Evolutionary conservation across 2,888 invertebrate genomes (phyloP).

Genomic region (Embidobia sp.): DNA sequence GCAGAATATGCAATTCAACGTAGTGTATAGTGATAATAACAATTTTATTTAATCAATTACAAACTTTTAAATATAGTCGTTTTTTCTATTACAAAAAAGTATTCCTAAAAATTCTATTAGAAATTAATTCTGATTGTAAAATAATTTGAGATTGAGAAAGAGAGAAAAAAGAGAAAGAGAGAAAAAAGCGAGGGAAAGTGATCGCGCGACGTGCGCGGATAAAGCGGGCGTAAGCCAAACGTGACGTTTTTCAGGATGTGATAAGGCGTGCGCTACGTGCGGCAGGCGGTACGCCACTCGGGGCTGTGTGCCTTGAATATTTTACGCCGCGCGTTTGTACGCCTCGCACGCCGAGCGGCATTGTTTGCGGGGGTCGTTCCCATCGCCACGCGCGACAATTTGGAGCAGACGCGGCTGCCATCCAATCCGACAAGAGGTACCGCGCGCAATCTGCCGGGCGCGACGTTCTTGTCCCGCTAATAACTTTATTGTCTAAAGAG

Average conservation of each 20-base stretch:
- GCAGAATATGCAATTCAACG: too few relatives aligned
- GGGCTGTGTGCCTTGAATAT: slow-evolving; percentile 76
- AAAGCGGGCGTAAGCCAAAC: slow-evolving; percentile 58
- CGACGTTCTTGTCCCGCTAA: background rate
- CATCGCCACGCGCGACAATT: slow-evolving; percentile 63
- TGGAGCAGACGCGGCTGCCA: slow-evolving; percentile 12
- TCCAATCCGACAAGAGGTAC: slow-evolving; percentile 28
- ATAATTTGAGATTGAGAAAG: too few relatives aligned
- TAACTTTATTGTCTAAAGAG: background rate
- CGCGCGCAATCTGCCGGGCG: background rate
- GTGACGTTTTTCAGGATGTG: slow-evolving; percentile 69
- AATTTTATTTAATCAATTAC: too few relatives aligned
- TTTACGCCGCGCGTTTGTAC: slow-evolving; percentile 70
- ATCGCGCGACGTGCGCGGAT: slow-evolving; percentile 42
- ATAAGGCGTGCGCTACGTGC: slow-evolving; percentile 73
- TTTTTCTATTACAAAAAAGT: too few relatives aligned
- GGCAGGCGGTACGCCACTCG: slow-evolving; percentile 70
- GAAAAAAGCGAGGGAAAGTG: slow-evolving; percentile 41
- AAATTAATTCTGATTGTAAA: too few relatives aligned
- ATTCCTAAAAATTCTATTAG: too few relatives aligned
- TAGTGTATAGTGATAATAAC: too few relatives aligned
- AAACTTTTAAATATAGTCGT: too few relatives aligned
- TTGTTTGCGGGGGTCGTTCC: slow-evolving; percentile 53
- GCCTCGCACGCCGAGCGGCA: slow-evolving; percentile 57
- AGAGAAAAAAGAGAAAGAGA: too few relatives aligned